Evolutionary conservation across 2,888 invertebrate species (phyloP), one percentile per base, ranked within the genome.

Genomic region (Drosophila cracens): DNA sequence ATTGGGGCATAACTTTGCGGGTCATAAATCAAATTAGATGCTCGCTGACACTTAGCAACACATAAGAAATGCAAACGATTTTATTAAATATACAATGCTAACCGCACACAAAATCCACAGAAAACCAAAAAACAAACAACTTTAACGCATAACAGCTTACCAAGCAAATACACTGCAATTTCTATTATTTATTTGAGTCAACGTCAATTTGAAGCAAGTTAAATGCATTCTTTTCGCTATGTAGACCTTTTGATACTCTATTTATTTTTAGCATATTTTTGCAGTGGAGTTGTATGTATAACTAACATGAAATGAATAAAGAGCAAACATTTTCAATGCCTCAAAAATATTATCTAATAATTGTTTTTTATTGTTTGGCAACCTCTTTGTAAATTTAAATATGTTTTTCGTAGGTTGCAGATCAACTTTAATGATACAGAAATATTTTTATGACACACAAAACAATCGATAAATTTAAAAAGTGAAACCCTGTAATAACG

Each of bases 51-150:
- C 85, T 86, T 81, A 85, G 88, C 78, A 89, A 89, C 90, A 87
- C 88, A 89, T 85, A 85, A 89, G 90, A 87, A 87, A 89, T 85
- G 87, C 90, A 89, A 85, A 85, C 85, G 85, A 74, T 87, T 81
- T 85, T 85, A 85, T 87, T 85, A 85, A 89, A 85, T 85, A 87
- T 83, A 77, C 82, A 89, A 82, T 72, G 74, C 79, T 74, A 75
- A 72, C 68, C 81, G 56, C 71, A 65, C 58, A 69, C 67, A 72
- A 53, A 76, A 40, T 73, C 53, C 40, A 33, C 52, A 53, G 43
- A 52, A 51, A 40, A 49, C 48, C 36, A 54, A 49, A 48, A 66
- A 53, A 63, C 46, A 57, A 18, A 56, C 51, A 71, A 66, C 46
- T 40, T 25, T 16, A 40, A 31, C 69, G 62, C 79, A 83, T 73